Evolutionary conservation across 2,888 invertebrate species (phyloP), one percentile per base, ranked within the genome.

Genomic region (Corbicula japonica): DNA sequence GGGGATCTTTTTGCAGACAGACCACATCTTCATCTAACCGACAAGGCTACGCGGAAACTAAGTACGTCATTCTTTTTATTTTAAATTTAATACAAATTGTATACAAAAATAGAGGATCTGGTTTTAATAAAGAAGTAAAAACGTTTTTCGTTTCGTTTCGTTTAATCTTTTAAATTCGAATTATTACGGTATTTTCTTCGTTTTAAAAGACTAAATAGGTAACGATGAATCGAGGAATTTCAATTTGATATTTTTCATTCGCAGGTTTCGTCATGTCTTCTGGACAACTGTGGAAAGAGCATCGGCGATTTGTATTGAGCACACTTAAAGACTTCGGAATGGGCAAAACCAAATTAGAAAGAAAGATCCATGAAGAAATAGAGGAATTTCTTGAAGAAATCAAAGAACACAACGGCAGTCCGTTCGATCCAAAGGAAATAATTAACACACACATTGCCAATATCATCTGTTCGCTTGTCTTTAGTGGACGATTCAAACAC

Each of bases 1-100:
- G 80, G 74, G 1, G 83, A 84, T 23, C 48, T 46, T 10, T 87
- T 86, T 75, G 58, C 78, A 2, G 83, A 52, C 12, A 54, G 87
- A 41, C 87, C 87, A 15, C 34, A 44, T 21, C 23, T 50, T 6
- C 44, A 34, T 12, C 1, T 71, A 18, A 35, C 26, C 18, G 54
- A 54, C 30, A 52, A 41, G 6, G n/a, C 62, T 23, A 41, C 44
- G 6, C n/a, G 46, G 23, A 52, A 52, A 15, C 6, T 23, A 18
- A 34, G 18, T 18, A 12, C 41, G 10, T 41, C 41, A 10, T 41
- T n/a, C n/a, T n/a, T n/a, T n/a, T n/a, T n/a, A n/a, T n/a, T n/a
- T n/a, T n/a, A n/a, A n/a, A n/a, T n/a, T n/a, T n/a, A n/a, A n/a
- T n/a, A n/a, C n/a, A n/a, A n/a, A n/a, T n/a, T n/a, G n/a, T 12